These are phyloP conservation scores for Rhinoraja longicauda DNA, from an alignment of 2,797 vertebrate genomes.

Conservation along the genomic window DNA sequence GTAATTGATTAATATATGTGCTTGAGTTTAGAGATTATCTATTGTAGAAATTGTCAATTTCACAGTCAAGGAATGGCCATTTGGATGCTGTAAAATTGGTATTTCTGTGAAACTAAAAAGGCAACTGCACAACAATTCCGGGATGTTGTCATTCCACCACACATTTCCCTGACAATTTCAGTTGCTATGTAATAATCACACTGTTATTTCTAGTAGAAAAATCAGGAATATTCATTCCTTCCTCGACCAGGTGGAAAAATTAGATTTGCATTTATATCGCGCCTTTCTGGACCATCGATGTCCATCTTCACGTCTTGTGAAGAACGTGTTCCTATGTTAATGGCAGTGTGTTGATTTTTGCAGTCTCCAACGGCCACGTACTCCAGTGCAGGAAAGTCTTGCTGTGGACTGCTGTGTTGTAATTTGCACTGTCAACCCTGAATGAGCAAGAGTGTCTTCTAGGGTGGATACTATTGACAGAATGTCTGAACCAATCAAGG, in stretches of 20 bases:
- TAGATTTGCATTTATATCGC: neutral
- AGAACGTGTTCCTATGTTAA: neutral
- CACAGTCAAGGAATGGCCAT: neutral
- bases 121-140: no score
- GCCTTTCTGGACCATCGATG: neutral
- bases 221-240: no score
- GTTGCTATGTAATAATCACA: neutral
- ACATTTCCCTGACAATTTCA: neutral
- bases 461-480: constrained; percentile 29
- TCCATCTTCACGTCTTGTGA: no score
- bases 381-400: neutral
- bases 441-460: neutral
- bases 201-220: no score
- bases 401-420: neutral
- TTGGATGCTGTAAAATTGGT: neutral
- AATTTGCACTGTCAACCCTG: neutral
- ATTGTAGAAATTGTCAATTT: neutral
- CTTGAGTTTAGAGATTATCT: neutral
- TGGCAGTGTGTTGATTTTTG: neutral
- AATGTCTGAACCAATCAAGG: neutral
- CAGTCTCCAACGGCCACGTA: neutral
- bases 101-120: neutral
- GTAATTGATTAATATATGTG: no score
- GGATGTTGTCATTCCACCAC: no score
- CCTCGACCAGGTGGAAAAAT: no score